Evolutionary conservation across 2,888 invertebrate species (phyloP).

Genomic region (Coleophora deauratella): DNA sequence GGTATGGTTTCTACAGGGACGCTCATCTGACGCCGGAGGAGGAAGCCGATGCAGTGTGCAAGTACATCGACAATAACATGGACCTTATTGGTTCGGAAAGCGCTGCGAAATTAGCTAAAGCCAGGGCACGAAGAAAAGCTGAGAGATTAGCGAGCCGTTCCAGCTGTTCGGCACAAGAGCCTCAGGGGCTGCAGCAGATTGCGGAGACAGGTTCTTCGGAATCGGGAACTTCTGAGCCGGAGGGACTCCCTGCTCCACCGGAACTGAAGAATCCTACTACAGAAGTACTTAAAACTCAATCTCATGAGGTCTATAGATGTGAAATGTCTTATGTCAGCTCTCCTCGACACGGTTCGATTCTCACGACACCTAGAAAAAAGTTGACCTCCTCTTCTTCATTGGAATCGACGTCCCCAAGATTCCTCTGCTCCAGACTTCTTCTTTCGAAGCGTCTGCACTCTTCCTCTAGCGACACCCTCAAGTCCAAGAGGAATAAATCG

Average conservation of each 20-base stretch:
- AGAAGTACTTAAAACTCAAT: not conserved
- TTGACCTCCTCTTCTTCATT: slow-evolving; percentile 38
- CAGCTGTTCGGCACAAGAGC: slow-evolving; percentile 45
- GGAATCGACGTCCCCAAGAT: slow-evolving; percentile 35
- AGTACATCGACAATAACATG: slow-evolving; percentile 48
- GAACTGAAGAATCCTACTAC: slow-evolving; percentile 28
- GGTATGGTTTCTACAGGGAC: slow-evolving; percentile 60
- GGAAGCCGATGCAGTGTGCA: slow-evolving; percentile 52
- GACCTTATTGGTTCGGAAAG: slow-evolving; percentile 37
- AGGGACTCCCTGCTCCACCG: slow-evolving; percentile 37
- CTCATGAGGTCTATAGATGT: slow-evolving; percentile 33
- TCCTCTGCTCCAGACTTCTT: slow-evolving; percentile 40
- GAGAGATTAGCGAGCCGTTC: slow-evolving; percentile 29
- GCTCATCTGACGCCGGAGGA: slow-evolving; percentile 47
- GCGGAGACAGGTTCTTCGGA: slow-evolving; percentile 19
- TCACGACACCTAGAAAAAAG: slow-evolving; percentile 30
- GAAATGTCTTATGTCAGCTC: slow-evolving; percentile 49
- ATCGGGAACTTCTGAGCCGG: slow-evolving; percentile 24
- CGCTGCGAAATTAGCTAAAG: slow-evolving; percentile 42
- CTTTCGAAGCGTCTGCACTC: slow-evolving; percentile 28
- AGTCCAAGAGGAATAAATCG: slow-evolving; percentile 18
- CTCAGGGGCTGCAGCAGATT: slow-evolving; percentile 37
- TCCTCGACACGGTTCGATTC: slow-evolving; percentile 36
- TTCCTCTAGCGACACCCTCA: slow-evolving; percentile 25
- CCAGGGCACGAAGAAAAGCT: slow-evolving; percentile 40